Evolutionary conservation across 2,113 vertebrate species (phyloP), one percentile per base, ranked within the genome.

Genomic region (Chrysemys picta): DNA sequence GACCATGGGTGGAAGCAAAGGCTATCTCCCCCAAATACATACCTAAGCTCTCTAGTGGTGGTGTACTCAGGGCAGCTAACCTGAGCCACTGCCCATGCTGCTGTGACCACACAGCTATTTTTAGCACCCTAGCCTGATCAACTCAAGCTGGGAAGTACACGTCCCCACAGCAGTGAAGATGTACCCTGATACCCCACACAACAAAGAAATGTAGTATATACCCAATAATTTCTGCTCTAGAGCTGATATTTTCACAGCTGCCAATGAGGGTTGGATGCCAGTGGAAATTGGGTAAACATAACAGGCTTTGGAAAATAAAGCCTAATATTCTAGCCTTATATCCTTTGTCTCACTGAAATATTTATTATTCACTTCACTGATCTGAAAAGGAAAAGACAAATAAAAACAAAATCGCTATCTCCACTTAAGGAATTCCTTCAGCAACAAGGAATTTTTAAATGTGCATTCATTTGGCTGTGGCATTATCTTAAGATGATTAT

Each of bases 401-500:
- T 94, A 98, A 98, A 98, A 97, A 27, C 84, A 97, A 95, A 95
- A 56, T 0, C 50, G 90, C 52, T 78, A 94, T 95, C 95, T 97
- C 80, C 92, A 85, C 80, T 91, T 85, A 91, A 89, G 84, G 45
- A 95, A 95, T 95, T 94, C 83, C 85, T 96, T 95, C 92, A 96
- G 81, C 91, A 97, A 93, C 80, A 97, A 97, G 93, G 91, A 97
- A 97, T 98, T 97, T 97, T 98, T 97, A 98, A 98, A 96, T 96
- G 96, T 95, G 94, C 86, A 90, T 89, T 98, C 97, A 96, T 97
- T 98, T 98, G 96, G 97, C 92, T 97, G 87, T 84, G 89, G 83
- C 90, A 93, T 96, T 97, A 97, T 97, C 96, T 97, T 97, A 95
- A 97, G 94, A 98, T 56, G 90, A 98, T 98, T 98, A 98, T 95